Evolutionary conservation across 2,888 invertebrate genomes (phyloP).

Genomic region (Pterostichus madidus): DNA sequence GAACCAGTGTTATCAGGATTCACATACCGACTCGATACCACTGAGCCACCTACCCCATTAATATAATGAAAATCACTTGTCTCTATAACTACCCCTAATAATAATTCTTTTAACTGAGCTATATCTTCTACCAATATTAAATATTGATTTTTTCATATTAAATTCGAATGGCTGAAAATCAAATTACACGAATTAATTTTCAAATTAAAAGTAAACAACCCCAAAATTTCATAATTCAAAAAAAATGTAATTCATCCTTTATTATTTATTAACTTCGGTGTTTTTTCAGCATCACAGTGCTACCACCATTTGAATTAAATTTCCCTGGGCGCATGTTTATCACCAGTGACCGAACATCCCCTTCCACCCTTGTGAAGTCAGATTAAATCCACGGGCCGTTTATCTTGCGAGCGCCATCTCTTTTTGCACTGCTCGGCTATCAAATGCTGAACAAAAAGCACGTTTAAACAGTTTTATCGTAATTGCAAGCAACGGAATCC

Average conservation of each 20-base stretch:
- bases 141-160: no score
- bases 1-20: no score
- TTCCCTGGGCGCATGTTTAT: constrained; percentile 56
- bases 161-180: no score
- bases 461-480: constrained; percentile 59
- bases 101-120: no score
- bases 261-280: constrained; percentile 1
- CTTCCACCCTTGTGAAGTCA: constrained; percentile 11
- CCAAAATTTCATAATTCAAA: background rate
- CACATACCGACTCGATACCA: no score
- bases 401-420: constrained; percentile 56
- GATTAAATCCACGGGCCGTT: constrained; percentile 61
- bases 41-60: no score
- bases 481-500: constrained; percentile 39
- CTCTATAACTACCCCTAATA: no score
- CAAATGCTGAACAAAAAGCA: constrained; percentile 50
- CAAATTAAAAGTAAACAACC: background rate
- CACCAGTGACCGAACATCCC: constrained; percentile 26
- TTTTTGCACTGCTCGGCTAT: constrained; percentile 48
- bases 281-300: background rate
- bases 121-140: no score
- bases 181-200: no score
- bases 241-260: background rate
- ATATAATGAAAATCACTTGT: no score
- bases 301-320: constrained; percentile 52